phyloP scores from a whole-genome alignment of 2,797 vertebrate species.

The Chelon auratus region DNA sequence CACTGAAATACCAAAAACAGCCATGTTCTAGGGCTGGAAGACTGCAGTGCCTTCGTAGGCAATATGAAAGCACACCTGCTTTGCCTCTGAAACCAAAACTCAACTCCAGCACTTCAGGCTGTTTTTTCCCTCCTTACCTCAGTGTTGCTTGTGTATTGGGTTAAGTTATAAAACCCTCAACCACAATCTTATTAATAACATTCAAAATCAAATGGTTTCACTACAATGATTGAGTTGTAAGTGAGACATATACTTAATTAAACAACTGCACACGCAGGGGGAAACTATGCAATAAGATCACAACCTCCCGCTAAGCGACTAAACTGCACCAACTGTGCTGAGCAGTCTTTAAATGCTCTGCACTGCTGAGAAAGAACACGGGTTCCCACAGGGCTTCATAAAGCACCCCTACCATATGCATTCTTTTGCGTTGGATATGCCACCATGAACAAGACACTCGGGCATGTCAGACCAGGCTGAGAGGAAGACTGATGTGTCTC shows the following conservation, averaged over 20 bases:
- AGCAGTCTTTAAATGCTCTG: conserved; percentile 68
- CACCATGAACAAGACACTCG: conserved; percentile 78
- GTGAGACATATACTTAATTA: conserved; percentile 34
- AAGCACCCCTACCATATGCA: conserved; percentile 77
- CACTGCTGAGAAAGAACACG: conserved; percentile 74
- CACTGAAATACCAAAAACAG: conserved; percentile 70
- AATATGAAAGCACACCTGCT: conserved; percentile 71
- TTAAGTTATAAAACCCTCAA: conserved; percentile 53
- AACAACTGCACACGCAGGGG: conserved; percentile 24
- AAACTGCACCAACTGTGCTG: conserved; percentile 68
- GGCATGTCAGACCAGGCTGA: conserved; percentile 73
- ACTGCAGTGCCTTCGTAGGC: conserved; percentile 62
- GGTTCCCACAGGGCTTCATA: conserved; percentile 81
- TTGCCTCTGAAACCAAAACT: conserved; percentile 61
- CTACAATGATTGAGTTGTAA: background rate
- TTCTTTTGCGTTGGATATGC: conserved; percentile 77
- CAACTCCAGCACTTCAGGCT: conserved; percentile 46
- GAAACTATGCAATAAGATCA: conserved; percentile 53
- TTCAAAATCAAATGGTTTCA: conserved; percentile 8
- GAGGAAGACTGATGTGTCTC: conserved; percentile 78
- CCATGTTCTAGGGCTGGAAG: conserved; percentile 52
- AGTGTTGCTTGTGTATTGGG: conserved; percentile 34
- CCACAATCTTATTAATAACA: conserved; percentile 28
- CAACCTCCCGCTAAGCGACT: conserved; percentile 71
- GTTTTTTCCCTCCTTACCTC: conserved; percentile 40